Evolutionary conservation across 2,888 invertebrate species (phyloP), one percentile per base, ranked within the genome.

Genomic region (Dynastes grantii): DNA sequence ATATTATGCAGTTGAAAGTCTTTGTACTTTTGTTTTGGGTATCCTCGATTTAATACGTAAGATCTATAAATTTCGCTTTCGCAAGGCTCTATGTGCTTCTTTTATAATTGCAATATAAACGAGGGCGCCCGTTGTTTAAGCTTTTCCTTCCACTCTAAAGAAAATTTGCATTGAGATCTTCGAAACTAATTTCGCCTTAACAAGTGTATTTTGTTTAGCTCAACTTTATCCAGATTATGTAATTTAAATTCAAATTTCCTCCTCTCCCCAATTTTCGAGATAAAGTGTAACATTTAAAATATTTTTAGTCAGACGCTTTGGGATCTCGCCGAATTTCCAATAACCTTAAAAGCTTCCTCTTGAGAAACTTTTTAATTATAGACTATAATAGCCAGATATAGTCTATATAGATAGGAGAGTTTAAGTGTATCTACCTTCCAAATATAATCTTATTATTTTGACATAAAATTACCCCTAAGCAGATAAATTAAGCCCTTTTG

Each of bases 191-290:
- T 71, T 71, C 71, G 71, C 55, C n/a, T 71, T 71, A 71, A 71
- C 71, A 71, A 71, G 55, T 71, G 71, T 55, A 71, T 71, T 55
- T 71, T 71, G 71, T 67, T 67, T 67, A 67, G 67, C 71, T 32
- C 55, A 71, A 71, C 58, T 71, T 71, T 71, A 71, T 71, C 71
- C 71, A 71, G 71, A 53, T 71, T 71, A 71, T 71, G 55, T 55
- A 71, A 71, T 71, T 71, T 71, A 71, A 71, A 71, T 71, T 71
- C 55, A 71, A 71, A 71, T 71, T 71, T 71, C 55, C 71, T 71
- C n/a, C 55, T 55, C 55, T 22, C n/a, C 32, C 32, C 37, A 71
- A 55, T 71, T 71, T 71, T 55, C 55, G 13, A 53, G 71, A 71
- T 71, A 71, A 71, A 55, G 32, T 22, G 37, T 37, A 55, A 71